Evolutionary conservation across 2,888 invertebrate genomes (phyloP).

Genomic region (Platerodrilus igneus): DNA sequence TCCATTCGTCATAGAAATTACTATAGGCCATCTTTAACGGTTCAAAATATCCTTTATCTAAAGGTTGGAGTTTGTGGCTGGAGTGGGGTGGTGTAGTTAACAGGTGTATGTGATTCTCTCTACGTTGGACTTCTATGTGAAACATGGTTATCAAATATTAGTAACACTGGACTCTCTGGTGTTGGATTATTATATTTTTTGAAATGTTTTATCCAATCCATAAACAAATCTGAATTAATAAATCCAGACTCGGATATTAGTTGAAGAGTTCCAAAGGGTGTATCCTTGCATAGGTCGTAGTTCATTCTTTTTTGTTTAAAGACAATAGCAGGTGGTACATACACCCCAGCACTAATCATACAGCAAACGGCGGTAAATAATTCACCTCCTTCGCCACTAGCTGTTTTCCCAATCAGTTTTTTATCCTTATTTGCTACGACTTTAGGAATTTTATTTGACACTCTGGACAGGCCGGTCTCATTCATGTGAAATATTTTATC

Average conservation of each 20-base stretch:
- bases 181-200: too few relatives aligned
- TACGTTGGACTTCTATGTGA: not conserved
- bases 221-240: not conserved
- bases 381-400: not conserved
- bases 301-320: too few relatives aligned
- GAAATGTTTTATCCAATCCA: slow-evolving; percentile 2
- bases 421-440: too few relatives aligned
- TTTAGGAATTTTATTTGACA: slow-evolving; percentile 2
- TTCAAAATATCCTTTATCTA: too few relatives aligned
- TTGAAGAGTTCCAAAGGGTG: not conserved
- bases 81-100: slow-evolving; percentile 1
- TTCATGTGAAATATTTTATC: slow-evolving; percentile 1
- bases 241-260: not conserved
- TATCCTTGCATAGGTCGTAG: too few relatives aligned
- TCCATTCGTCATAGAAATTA: too few relatives aligned
- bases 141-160: too few relatives aligned
- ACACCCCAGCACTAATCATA: too few relatives aligned
- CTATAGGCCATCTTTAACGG: too few relatives aligned
- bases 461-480: slow-evolving; percentile 4
- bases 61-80: slow-evolving; percentile 2
- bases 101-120: slow-evolving; percentile 1
- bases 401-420: not conserved
- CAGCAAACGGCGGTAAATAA: too few relatives aligned
- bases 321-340: too few relatives aligned
- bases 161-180: too few relatives aligned